phyloP scores from a whole-genome alignment of 2,888 invertebrate genomes.

The Antheraea yamamai region DNA sequence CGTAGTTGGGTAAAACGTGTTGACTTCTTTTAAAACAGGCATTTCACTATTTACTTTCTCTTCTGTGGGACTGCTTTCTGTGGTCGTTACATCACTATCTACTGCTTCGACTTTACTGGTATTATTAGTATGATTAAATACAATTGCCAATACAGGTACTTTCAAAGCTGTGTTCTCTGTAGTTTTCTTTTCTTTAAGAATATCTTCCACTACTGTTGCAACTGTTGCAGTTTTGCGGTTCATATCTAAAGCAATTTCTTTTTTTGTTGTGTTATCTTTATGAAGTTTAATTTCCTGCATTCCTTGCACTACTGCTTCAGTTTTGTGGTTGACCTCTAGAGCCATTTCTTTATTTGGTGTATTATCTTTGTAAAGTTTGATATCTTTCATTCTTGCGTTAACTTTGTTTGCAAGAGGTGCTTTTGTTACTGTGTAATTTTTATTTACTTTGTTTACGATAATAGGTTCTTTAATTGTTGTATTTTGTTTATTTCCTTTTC shows the following conservation, averaged over 20 bases:
- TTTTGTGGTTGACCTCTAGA: not conserved
- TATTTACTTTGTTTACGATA: constrained; percentile 13
- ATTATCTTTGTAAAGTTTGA: not conserved
- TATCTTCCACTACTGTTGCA: not conserved
- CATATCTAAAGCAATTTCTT: not conserved
- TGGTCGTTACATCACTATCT: constrained; percentile 13
- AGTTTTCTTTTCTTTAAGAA: not conserved
- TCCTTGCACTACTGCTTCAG: not conserved
- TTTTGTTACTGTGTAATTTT: constrained; percentile 11
- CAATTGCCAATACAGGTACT: not conserved
- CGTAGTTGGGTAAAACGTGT: constrained; percentile 31
- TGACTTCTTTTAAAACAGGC: constrained; percentile 30
- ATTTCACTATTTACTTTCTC: constrained; percentile 18
- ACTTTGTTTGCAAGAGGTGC: not conserved
- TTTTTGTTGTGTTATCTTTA: constrained; percentile 4
- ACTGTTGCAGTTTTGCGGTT: not conserved
- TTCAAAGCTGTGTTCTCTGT: not conserved
- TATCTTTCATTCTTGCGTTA: not conserved
- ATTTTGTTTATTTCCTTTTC: constrained; percentile 14
- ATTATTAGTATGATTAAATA: constrained; percentile 1
- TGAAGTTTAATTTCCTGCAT: constrained; percentile 4
- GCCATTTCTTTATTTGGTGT: constrained; percentile 2
- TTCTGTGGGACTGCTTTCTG: constrained; percentile 16
- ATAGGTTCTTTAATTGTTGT: constrained; percentile 14
- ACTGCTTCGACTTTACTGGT: constrained; percentile 1